Evolutionary conservation across 2,113 vertebrate species (phyloP).

Genomic region (Phaetusa simplex): DNA sequence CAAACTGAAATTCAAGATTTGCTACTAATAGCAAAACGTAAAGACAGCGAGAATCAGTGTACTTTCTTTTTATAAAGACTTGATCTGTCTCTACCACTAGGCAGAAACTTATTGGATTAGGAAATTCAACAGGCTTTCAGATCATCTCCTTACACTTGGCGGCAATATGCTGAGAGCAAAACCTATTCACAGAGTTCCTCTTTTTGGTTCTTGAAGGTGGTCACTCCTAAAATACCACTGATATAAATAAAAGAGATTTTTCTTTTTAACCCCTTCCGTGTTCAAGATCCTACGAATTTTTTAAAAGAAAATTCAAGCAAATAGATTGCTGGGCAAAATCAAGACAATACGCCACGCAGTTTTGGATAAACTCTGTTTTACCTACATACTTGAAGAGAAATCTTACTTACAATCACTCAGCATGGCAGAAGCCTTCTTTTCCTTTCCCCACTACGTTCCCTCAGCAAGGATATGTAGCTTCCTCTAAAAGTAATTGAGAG

Average conservation of each 20-base stretch:
- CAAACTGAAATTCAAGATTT: not conserved
- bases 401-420: conserved; percentile 27
- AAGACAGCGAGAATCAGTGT: not conserved
- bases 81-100: not conserved
- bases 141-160: not conserved
- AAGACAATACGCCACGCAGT: not conserved
- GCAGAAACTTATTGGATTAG: not conserved
- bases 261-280: not conserved
- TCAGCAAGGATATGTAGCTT: conserved; percentile 33
- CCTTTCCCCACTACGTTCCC: conserved; percentile 35
- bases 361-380: not conserved
- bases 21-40: not conserved
- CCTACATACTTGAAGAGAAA: not conserved
- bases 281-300: not conserved
- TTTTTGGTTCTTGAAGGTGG: not conserved
- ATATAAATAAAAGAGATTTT: not conserved
- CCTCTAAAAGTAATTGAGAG: conserved; percentile 26
- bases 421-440: conserved; percentile 35
- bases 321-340: not conserved
- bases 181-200: not conserved
- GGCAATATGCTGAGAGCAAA: not conserved
- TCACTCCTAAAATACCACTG: not conserved
- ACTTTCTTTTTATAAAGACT: not conserved
- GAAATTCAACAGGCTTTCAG: not conserved
- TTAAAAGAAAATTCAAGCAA: not conserved